Evolutionary conservation across 2,888 invertebrate species (phyloP), one percentile per base, ranked within the genome.

Genomic region (Drosophila austrosaltans): DNA sequence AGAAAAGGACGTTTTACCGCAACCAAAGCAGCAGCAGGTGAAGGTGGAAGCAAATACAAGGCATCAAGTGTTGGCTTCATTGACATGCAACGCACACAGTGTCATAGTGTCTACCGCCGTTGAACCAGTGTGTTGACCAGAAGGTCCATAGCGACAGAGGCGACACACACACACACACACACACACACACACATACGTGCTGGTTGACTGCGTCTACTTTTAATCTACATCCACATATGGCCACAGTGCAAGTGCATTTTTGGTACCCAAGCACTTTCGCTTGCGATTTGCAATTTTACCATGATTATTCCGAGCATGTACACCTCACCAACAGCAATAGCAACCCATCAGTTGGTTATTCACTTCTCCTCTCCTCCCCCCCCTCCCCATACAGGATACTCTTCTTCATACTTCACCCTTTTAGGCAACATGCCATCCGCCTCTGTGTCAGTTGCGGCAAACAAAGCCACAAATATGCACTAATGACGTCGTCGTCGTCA

Each of bases 391-490:
- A 4, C 36, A 0, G 25, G 30, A 30, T 48, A 10, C 36, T 28
- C 44, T 44, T 44, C 36, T 36, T 36, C 10, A 36, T 8, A 8
- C 36, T 8, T 8, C 10, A 8, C 2, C 36, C 36, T 32, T 32
- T 28, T 32, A 32, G 5, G 5, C 32, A 32, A 42, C 42, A 42
- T 12, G 40, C 53, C 57, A 36, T 39, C 44, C 39, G 58, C 63
- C 57, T 66, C 70, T 69, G 77, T 76, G 77, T 71, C 76, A 77
- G 81, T 82, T 90, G 91, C 79, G 89, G 91, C 88, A 89, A 87
- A 88, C 82, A 85, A 88, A 89, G 89, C 90, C 91, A 90, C 91
- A 91, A 91, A 91, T 91, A 90, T 87, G 85, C 89, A 87, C 90
- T 90, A 90, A 90, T 90, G 90, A 91, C 81, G 90, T 85, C 86